Base-by-base conservation (phyloP, 2,888 invertebrate species). In the Ommatoiulus sabulosus region DNA sequence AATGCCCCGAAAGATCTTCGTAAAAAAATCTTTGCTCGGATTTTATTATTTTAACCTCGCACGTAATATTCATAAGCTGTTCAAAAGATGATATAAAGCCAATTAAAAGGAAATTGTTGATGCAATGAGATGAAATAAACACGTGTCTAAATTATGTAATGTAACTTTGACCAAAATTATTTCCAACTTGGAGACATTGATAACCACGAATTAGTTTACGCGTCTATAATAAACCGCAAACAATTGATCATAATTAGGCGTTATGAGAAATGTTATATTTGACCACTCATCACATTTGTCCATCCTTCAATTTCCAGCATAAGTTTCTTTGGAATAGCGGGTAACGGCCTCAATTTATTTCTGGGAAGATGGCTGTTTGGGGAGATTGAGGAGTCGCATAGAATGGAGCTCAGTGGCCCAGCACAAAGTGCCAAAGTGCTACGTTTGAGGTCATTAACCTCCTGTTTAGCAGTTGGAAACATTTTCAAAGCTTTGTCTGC, bases 391-490 rank as follows among this genome's bases (percentile, higher is more conserved):
- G 6, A 63, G 4, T n/a, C n/a, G n/a, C 63, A 63, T 17, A n/a
- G 4, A 17, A 63, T 63, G n/a, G 17, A 63, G 63, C 63, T 46
- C 63, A 63, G 63, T 63, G 63, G 63, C 63, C 63, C n/a, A 63
- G n/a, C 63, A 63, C 52, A 52, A 52, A 63, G 63, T n/a, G 63
- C n/a, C 63, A 63, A 63, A 63, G 63, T 63, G 63, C 63, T 63
- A 63, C 17, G 63, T 3, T 63, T 63, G 63, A 63, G 63, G 63
- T 63, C 63, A 63, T 63, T 63, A 63, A 63, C 63, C 63, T n/a
- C n/a, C n/a, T 3, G n/a, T 63, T 63, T 63, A n/a, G 63, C 63
- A 63, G 63, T 63, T 63, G 63, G 52, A 63, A 5, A n/a, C 63
- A 63, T 63, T 63, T 63, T 1, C 7, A n/a, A 17, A n/a, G 63